Evolutionary conservation across 2,888 invertebrate genomes (phyloP).

Genomic region (Troilus luridus): DNA sequence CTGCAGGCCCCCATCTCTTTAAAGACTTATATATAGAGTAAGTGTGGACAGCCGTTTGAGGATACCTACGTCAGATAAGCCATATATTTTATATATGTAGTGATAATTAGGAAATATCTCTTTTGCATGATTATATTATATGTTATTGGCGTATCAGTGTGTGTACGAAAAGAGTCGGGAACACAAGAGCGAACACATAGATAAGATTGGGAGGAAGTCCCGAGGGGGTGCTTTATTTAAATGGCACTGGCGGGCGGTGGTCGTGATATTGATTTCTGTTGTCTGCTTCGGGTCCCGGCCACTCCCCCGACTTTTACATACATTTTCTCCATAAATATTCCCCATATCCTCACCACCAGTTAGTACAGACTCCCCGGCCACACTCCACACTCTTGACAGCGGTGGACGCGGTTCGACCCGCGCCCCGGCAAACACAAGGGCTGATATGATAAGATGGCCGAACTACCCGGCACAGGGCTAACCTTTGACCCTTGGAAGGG

Average conservation of each 20-base stretch:
- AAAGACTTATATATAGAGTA: conserved; percentile 53
- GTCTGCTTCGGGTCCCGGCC: conserved; percentile 49
- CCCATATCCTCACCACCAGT: not conserved
- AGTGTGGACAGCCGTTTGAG: conserved; percentile 38
- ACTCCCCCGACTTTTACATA: conserved; percentile 18
- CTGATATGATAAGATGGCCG: conserved; percentile 45
- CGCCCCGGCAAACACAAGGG: not conserved
- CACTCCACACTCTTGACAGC: not conserved
- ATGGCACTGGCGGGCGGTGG: conserved; percentile 56
- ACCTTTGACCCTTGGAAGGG: conserved; percentile 31
- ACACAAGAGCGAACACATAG: not conserved
- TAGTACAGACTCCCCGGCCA: not conserved
- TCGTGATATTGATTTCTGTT: conserved; percentile 56
- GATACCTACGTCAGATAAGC: conserved; percentile 55
- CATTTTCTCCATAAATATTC: not conserved
- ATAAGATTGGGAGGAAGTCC: conserved; percentile 26
- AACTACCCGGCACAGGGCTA: not conserved
- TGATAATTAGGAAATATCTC: not conserved
- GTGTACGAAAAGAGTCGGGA: not conserved
- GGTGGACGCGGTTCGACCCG: not conserved
- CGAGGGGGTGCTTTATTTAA: conserved; percentile 52
- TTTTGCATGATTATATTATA: not conserved
- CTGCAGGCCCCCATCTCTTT: conserved; percentile 29
- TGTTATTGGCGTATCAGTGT: not conserved
- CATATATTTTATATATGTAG: conserved; percentile 2